Base-by-base conservation (phyloP, 2,888 invertebrate genomes). In the Andrena marginata region DNA sequence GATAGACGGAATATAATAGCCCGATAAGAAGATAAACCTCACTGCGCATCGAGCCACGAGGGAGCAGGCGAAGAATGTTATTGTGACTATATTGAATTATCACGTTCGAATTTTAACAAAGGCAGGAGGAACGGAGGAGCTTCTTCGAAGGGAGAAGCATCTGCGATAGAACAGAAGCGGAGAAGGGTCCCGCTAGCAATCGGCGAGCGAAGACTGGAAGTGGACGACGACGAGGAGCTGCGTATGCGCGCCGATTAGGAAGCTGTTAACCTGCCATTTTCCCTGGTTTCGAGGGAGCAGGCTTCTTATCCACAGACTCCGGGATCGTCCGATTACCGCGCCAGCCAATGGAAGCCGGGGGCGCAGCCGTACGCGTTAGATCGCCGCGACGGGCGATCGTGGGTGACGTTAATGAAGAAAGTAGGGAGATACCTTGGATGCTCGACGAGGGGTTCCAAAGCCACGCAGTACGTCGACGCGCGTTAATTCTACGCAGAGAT, bases 401-500 rank as follows among this genome's bases (percentile, higher is more conserved):
- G 64, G 42, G 33, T 13, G 62, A 56, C 59, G 69, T 76, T 67
- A 71, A 64, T 76, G 80, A 80, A 77, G 73, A 81, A 81, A 69
- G 13, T 62, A 62, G 60, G 49, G 64, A 68, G 72, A 69, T 83
- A 83, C 83, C 83, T 82, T 72, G 54, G 33, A 73, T 60, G 29
- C 20, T 72, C 48, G 72, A 70, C 54, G 72, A 73, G 23, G 33
- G 35, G 64, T 35, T 82, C 72, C 80, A 68, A 49, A 69, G 70
- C 54, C 64, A 56, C 35, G 49, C 26, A 72, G 51, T 59, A 71
- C 63, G 67, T 68, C 68, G 71, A 49, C 63, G 68, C 68, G 77
- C 62, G 59, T 56, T 64, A 77, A 67, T 63, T 68, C 48, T 67
- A 70, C 20, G 70, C 31, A 51, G 7, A 68, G 62, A 77, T 72